These are phyloP conservation scores for Gymnoscopelus braueri DNA, from an alignment of 2,797 vertebrate species.

Conservation along the genomic window DNA sequence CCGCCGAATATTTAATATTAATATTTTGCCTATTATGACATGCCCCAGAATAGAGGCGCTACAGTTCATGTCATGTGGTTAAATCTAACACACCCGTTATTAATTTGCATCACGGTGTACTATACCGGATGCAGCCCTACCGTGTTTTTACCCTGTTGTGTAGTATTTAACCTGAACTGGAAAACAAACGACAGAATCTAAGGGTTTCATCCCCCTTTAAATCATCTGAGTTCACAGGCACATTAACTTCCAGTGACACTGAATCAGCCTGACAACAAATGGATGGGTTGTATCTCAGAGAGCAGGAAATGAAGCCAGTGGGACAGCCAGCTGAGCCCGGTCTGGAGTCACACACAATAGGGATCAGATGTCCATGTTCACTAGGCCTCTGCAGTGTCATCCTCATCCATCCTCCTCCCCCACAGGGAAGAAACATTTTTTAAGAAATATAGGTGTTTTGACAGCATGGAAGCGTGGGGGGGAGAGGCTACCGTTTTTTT, in stretches of 20 bases:
- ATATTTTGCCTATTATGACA: too few species aligned
- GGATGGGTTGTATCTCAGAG: slow-evolving; percentile 52
- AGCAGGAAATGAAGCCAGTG: slow-evolving; percentile 68
- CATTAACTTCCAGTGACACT: slow-evolving; percentile 43
- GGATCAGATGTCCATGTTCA: slow-evolving; percentile 48
- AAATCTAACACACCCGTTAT: too few species aligned
- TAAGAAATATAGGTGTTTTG: background rate
- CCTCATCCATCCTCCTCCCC: slow-evolving; percentile 16
- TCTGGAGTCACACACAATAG: slow-evolving; percentile 39
- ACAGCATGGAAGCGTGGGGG: slow-evolving; percentile 16
- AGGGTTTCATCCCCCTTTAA: slow-evolving; percentile 26
- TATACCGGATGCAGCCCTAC: too few species aligned
- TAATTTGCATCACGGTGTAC: too few species aligned
- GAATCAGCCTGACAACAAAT: slow-evolving; percentile 49
- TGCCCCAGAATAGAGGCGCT: too few species aligned
- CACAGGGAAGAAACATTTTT: slow-evolving; percentile 23
- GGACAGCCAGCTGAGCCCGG: slow-evolving; percentile 43
- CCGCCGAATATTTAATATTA: too few species aligned
- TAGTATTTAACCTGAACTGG: too few species aligned
- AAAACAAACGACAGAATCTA: too few species aligned
- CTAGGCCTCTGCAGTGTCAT: slow-evolving; percentile 37
- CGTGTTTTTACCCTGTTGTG: too few species aligned
- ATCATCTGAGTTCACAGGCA: slow-evolving; percentile 37
- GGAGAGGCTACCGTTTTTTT: slow-evolving; percentile 1
- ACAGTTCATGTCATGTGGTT: too few species aligned